Percentiles rank a stretch among this genome's conserved stretches.
These are phyloP conservation scores for Sakesphorus luctuosus DNA, from an alignment of 2,113 vertebrate species.

Conservation along the genomic window DNA sequence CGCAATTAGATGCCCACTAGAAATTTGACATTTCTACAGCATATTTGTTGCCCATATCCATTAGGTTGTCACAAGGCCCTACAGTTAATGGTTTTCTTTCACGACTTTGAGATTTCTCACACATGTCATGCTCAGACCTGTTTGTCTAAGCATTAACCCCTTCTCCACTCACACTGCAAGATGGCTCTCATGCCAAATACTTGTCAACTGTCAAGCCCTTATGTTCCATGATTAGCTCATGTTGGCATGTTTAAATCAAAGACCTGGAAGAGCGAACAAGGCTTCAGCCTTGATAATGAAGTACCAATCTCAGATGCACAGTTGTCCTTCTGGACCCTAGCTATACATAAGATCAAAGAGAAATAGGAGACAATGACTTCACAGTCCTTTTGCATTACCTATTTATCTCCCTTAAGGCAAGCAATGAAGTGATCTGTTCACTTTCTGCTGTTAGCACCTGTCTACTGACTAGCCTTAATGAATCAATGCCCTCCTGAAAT, in stretches of 20 bases:
- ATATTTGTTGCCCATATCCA: background rate
- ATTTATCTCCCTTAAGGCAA: background rate
- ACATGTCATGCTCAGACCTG: rapidly evolving
- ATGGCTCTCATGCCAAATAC: background rate
- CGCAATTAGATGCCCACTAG: background rate
- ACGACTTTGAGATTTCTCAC: background rate
- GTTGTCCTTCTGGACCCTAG: background rate
- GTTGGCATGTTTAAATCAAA: background rate
- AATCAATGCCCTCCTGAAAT: background rate
- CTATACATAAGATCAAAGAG: background rate
- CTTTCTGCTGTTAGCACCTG: background rate
- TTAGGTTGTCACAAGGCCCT: background rate
- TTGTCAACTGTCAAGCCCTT: background rate
- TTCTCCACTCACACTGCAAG: background rate
- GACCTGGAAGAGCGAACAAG: background rate
- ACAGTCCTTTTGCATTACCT: background rate
- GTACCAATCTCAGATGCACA: background rate
- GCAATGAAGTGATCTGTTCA: background rate
- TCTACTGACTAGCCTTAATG: background rate
- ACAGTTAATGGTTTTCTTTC: background rate
- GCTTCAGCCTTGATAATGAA: background rate
- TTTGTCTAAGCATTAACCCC: background rate
- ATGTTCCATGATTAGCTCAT: background rate
- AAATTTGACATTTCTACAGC: rapidly evolving
- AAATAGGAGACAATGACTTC: background rate